These are phyloP conservation scores for Parnassius apollo DNA, from an alignment of 2,888 invertebrate genomes.

Conservation along the genomic window DNA sequence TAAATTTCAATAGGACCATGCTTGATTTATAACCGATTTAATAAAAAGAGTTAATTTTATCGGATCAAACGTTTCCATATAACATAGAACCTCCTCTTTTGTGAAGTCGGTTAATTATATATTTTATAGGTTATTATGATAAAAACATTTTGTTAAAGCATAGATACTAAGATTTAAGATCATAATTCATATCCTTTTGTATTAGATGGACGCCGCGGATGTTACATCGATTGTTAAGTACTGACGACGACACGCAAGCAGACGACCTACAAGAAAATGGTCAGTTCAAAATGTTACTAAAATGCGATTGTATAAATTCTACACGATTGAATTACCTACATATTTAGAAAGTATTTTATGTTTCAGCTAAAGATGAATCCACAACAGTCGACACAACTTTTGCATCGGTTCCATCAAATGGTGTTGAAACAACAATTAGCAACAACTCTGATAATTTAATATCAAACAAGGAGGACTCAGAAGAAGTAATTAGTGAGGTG, in stretches of 20 bases:
- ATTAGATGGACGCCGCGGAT: conserved; percentile 66
- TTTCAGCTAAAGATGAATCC: conserved; percentile 44
- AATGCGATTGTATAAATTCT: too few relatives aligned
- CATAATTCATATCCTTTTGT: too few relatives aligned
- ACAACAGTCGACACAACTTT: conserved; percentile 48
- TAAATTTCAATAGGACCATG: too few relatives aligned
- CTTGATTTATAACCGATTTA: too few relatives aligned
- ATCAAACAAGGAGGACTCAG: conserved; percentile 41
- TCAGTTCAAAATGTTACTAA: conserved; percentile 30
- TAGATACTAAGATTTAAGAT: too few relatives aligned
- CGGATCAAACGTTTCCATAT: too few relatives aligned
- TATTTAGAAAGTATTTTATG: conserved; percentile 8
- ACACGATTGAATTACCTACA: too few relatives aligned
- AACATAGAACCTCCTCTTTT: too few relatives aligned
- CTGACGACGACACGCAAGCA: conserved; percentile 53
- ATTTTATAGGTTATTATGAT: too few relatives aligned
- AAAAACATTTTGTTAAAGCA: too few relatives aligned
- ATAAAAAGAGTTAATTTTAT: too few relatives aligned
- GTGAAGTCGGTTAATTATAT: too few relatives aligned
- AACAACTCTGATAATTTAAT: conserved; percentile 39
- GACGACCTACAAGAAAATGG: conserved; percentile 51
- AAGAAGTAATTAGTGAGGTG: conserved; percentile 55
- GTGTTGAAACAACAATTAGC: conserved; percentile 49
- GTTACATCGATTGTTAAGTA: conserved; percentile 59
- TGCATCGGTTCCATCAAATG: conserved; percentile 60